Evolutionary conservation across 2,888 invertebrate genomes (phyloP), one percentile per base, ranked within the genome.

Genomic region (Dinocampus coccinellae): DNA sequence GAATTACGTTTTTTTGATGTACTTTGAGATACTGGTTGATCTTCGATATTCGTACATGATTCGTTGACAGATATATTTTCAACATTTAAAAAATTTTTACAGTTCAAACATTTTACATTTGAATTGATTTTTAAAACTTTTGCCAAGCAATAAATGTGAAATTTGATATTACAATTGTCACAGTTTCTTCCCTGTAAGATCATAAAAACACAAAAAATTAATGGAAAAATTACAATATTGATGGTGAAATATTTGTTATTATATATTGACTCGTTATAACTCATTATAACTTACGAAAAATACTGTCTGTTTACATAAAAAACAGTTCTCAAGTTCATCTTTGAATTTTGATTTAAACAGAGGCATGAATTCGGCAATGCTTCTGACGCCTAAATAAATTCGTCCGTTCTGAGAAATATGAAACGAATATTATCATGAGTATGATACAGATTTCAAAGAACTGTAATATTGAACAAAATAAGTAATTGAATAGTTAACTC

Each of bases 221-320:
- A n/a, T n/a, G n/a, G n/a, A n/a, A n/a, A n/a, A n/a, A n/a, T n/a
- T n/a, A n/a, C n/a, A n/a, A n/a, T n/a, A n/a, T n/a, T n/a, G n/a
- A n/a, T n/a, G n/a, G n/a, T n/a, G n/a, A n/a, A n/a, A n/a, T n/a
- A n/a, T n/a, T n/a, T n/a, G n/a, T n/a, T n/a, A n/a, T n/a, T n/a
- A n/a, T n/a, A n/a, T n/a, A n/a, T n/a, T n/a, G n/a, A n/a, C n/a
- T n/a, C n/a, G n/a, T n/a, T n/a, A n/a, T n/a, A n/a, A n/a, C n/a
- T n/a, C n/a, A n/a, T n/a, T n/a, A n/a, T n/a, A 64, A 53, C 80
- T 82, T 80, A 87, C 87, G 73, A 84, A 75, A 77, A 86, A 85
- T 26, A 86, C 73, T 24, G 80, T 69, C 75, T 83, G 78, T 53
- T 79, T 83, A 73, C 87, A 87, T 33, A 86, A 76, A 34, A 57